Base-by-base conservation (phyloP, 2,113 vertebrate species). In the Diadophis punctatus region DNA sequence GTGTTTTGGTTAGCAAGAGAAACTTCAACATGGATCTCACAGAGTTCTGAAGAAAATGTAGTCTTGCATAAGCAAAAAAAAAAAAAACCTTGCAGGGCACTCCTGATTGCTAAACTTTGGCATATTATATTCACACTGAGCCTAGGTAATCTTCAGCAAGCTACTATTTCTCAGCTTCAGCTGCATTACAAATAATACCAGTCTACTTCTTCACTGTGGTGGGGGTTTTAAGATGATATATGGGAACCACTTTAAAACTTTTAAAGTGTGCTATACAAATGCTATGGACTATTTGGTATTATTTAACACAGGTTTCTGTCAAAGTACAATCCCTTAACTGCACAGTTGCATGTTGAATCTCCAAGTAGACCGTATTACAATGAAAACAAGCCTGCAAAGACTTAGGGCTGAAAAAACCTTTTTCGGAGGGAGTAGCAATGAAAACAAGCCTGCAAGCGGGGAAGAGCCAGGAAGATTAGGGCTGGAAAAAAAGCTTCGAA, bases 241-340 rank as follows among this genome's bases (percentile, higher is more conserved):
- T 34, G 48, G 49, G 58, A 90, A 74, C 43, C 46, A 90, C 58
- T 90, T 51, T 23, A 74, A 90, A 90, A 90, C 58, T 23, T 34
- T 88, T 89, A 46, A 46, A 46, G 22, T 46, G 55, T 89, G 58
- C 58, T 90, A n/a, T 30, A n/a, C 48, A 68, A 55, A 58, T 58
- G 34, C 53, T 27, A 58, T 46, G 34, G 25, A 89, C 22, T 89
- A 55, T 63, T 63, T 89, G 34, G 48, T 90, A 63, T 48, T 60
- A 27, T 90, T 46, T 89, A 95, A 89, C 23, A 90, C 25, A 93
- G 93, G 94, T 91, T 56, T 56, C 94, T 94, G 22, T 90, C 60
- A 93, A 46, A 53, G 43, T 90, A 90, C 46, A 92, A 92, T 94
- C 92, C 95, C 94, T 93, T 92, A 95, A 87, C 18, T 92, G 92